These are phyloP conservation scores for Ondatra zibethicus DNA, from an alignment of 2,113 vertebrate genomes.

Conservation along the genomic window DNA sequence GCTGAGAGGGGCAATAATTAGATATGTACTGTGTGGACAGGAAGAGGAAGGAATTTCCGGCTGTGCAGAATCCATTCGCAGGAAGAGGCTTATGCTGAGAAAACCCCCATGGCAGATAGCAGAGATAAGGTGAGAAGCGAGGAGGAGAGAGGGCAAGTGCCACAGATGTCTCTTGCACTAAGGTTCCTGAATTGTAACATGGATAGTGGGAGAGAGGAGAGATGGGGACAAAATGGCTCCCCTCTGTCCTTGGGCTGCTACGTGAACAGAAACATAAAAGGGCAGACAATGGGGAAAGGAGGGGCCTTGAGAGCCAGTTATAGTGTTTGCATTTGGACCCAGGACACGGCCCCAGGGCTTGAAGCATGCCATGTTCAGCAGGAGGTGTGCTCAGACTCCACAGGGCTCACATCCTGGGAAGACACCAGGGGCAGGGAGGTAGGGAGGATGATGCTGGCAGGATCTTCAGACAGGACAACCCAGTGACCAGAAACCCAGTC, in stretches of 20 bases:
- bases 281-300: neutral
- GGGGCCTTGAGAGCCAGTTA: neutral
- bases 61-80: neutral
- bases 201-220: no score
- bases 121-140: no score
- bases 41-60: neutral
- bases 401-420: neutral
- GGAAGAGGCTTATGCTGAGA: neutral
- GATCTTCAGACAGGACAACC: no score
- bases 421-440: neutral
- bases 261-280: neutral
- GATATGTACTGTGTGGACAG: neutral
- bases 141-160: neutral
- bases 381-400: neutral
- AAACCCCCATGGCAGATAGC: no score
- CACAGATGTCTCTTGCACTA: no score
- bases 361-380: neutral
- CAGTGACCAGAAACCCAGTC: neutral
- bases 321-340: neutral
- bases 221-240: neutral
- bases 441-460: neutral
- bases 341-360: neutral
- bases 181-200: neutral
- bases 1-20: neutral
- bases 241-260: neutral